phyloP scores from a whole-genome alignment of 1,140 invertebrate genomes.

The Drosophila bocki region DNA sequence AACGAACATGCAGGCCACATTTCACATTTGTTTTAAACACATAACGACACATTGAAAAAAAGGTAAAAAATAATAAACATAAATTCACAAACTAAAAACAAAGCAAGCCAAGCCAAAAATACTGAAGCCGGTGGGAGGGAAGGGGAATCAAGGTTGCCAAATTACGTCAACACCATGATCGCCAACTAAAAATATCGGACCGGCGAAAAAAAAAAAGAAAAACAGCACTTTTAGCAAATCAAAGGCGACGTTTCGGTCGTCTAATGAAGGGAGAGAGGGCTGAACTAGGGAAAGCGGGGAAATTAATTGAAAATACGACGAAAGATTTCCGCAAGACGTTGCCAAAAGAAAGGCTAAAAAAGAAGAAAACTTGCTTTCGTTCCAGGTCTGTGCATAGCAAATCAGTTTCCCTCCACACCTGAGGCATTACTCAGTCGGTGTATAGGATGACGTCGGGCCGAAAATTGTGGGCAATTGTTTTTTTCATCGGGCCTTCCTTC shows the following conservation, averaged over 20 bases:
- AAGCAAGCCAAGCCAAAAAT: constrained; percentile 27
- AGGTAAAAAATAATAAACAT: constrained; percentile 83
- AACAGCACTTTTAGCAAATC: constrained; percentile 62
- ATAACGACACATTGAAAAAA: constrained; percentile 79
- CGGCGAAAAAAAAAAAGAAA: constrained; percentile 18
- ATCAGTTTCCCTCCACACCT: constrained; percentile 39
- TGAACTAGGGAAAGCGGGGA: constrained; percentile 37
- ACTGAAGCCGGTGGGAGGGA: constrained; percentile 32
- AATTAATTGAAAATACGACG: constrained; percentile 68
- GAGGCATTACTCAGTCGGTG: constrained; percentile 39
- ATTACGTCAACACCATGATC: constrained; percentile 79
- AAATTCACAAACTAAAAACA: constrained; percentile 63
- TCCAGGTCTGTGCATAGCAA: constrained; percentile 43
- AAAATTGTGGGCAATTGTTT: constrained; percentile 51
- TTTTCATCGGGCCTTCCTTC: constrained; percentile 56
- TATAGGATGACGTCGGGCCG: constrained; percentile 51
- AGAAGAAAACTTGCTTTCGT: constrained; percentile 36
- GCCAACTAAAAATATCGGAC: constrained; percentile 70
- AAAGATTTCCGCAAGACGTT: constrained; percentile 70
- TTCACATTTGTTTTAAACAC: constrained; percentile 72
- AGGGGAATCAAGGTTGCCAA: constrained; percentile 81
- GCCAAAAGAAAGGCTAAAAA: constrained; percentile 53
- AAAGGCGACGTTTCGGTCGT: constrained; percentile 74
- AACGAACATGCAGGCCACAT: constrained; percentile 43
- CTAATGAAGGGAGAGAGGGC: constrained; percentile 33